Conservation (phyloP, 2,113 vertebrate genomes). For the Sphyrna mokarran region DNA sequence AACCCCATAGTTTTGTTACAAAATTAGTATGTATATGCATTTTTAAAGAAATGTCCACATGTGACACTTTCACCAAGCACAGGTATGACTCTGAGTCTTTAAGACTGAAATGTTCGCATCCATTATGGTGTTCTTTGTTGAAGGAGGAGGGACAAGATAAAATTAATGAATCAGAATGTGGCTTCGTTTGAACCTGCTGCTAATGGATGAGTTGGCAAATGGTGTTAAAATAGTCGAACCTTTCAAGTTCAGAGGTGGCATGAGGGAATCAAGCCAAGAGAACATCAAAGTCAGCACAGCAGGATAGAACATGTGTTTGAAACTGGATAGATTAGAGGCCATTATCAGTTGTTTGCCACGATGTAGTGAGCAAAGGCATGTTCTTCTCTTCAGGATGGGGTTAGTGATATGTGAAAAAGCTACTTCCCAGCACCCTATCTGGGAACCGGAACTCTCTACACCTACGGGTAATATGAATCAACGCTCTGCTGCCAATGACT, state of each 20-base stretch:
- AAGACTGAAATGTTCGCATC: not conserved
- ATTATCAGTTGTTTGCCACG: slow-evolving; percentile 61
- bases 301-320: slow-evolving; percentile 63
- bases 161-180: slow-evolving; percentile 35
- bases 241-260: slow-evolving; percentile 60
- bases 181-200: slow-evolving; percentile 57
- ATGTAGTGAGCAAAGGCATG: slow-evolving; percentile 53
- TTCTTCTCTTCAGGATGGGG: slow-evolving; percentile 52
- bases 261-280: slow-evolving; percentile 57
- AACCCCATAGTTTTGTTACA: not conserved
- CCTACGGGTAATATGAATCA: not conserved
- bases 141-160: not conserved
- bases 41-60: not conserved
- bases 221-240: slow-evolving; percentile 52
- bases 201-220: slow-evolving; percentile 57
- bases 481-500: too few relatives aligned
- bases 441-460: not conserved
- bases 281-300: slow-evolving; percentile 66
- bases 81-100: not conserved
- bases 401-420: slow-evolving; percentile 46
- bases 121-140: not conserved
- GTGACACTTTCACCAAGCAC: not conserved
- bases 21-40: not conserved
- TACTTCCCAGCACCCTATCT: slow-evolving; percentile 42
- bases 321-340: slow-evolving; percentile 64